Evolutionary conservation across 2,113 vertebrate species (phyloP), one percentile per base, ranked within the genome.

Genomic region (Ophiodon elongatus): DNA sequence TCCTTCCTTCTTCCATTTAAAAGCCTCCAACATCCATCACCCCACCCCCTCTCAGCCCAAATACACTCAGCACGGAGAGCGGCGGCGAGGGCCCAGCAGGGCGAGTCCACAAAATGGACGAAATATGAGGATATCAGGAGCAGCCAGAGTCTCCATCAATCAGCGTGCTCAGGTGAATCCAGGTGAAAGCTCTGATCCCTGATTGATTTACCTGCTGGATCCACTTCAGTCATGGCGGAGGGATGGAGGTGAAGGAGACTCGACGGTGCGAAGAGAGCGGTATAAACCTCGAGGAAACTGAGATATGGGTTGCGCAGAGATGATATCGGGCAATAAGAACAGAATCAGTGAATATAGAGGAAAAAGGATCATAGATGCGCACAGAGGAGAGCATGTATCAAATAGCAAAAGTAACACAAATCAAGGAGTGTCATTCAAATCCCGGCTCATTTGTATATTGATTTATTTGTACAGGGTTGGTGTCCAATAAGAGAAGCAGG

Each of bases 121-220:
- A 87, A 90, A 93, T 91, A 87, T 89, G 83, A 89, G 82, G 65
- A 89, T 75, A 91, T 91, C 89, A 79, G 80, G 56, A 76, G 78
- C 80, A 25, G 65, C 82, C 68, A 69, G 83, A 79, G 82, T 92
- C 87, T 87, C 88, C 90, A 89, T 91, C 85, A 84, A 76, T 92
- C 88, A 89, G 73, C 37, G 67, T 76, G 70, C 84, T 88, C 87
- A 88, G 88, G 90, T 87, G 85, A 92, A 88, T 87, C 80, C 88
- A 87, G 85, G 79, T 85, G 84, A 85, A 76, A 56, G 74, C 85
- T 88, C 80, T 76, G 90, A 87, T 88, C 80, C 82, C 82, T 76
- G 77, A 91, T 90, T 87, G 91, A 89, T 90, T 91, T 86, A 83
- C 69, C 76, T 78, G 78, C 83, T 88, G 78, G 79, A 88, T 76